A percentile compares a stretch with the other conserved stretches of the same genome.
phyloP scores from a whole-genome alignment of 2,797 vertebrate species.

The Melanotaenia trifasciata region DNA sequence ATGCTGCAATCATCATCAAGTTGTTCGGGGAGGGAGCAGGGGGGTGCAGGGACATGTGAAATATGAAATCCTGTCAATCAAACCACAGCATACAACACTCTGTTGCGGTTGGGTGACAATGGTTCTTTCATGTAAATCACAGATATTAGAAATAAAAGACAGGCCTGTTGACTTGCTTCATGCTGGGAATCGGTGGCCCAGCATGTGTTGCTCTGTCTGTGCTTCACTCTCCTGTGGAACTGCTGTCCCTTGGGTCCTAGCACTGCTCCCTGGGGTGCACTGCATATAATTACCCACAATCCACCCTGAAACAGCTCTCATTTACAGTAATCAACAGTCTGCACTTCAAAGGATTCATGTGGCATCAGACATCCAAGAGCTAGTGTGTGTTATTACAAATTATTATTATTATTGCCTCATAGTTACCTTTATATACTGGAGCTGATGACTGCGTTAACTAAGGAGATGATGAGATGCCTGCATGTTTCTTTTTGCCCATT shows the following conservation, averaged over 20 bases:
- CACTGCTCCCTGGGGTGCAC: slow-evolving; percentile 83
- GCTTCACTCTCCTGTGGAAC: slow-evolving; percentile 82
- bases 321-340: slow-evolving; percentile 86
- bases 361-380: slow-evolving; percentile 75
- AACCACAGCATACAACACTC: slow-evolving; percentile 71
- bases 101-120: slow-evolving; percentile 80
- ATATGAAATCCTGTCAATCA: slow-evolving; percentile 84
- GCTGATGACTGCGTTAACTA: slow-evolving; percentile 69
- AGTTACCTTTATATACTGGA: slow-evolving; percentile 69
- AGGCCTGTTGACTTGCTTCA: slow-evolving; percentile 84
- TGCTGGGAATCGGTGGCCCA: slow-evolving; percentile 82
- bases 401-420: slow-evolving; percentile 79
- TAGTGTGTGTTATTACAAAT: slow-evolving; percentile 80
- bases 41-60: slow-evolving; percentile 70
- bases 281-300: slow-evolving; percentile 87
- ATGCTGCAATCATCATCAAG: slow-evolving; percentile 79
- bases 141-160: slow-evolving; percentile 84
- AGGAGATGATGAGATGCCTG: slow-evolving; percentile 51
- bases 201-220: slow-evolving; percentile 85
- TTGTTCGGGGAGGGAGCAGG: slow-evolving; percentile 66
- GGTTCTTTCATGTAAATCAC: slow-evolving; percentile 84
- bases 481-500: slow-evolving; percentile 59
- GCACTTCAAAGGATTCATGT: slow-evolving; percentile 84
- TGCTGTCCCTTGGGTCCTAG: slow-evolving; percentile 78
- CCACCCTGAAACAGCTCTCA: slow-evolving; percentile 86